Evolutionary conservation across 2,113 vertebrate species (phyloP), one percentile per base, ranked within the genome.

Genomic region (Crotophaga sulcirostris): DNA sequence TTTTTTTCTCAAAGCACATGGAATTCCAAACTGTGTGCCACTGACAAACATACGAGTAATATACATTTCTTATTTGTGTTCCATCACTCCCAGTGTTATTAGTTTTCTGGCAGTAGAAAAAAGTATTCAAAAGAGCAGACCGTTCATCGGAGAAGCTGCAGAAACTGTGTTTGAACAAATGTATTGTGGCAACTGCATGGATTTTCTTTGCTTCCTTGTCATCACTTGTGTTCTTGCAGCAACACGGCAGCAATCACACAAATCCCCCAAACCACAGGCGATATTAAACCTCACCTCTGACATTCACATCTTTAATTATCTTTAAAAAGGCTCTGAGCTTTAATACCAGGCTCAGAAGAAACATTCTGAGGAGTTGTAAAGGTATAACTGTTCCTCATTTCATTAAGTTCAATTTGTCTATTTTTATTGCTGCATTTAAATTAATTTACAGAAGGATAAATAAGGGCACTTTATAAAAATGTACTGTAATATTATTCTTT

Each of bases 381-480:
- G 21, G 26, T 67, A 3, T 34, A 74, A n/a, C 34, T 80, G 6
- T 52, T 81, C 74, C 34, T 77, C 59, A 38, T 75, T 47, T 79
- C 58, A 44, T 40, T 47, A 56, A 34, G 38, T 90, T 88, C 56
- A 28, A 52, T 70, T 93, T 3, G 3, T 55, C 26, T 89, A 7
- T 44, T 91, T 78, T 76, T n/a, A 52, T 68, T 84, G 76, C 72
- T 95, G 79, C 49, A 49, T 88, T 90, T 90, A 33, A 70, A 80
- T 78, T 96, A 55, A 92, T 93, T 90, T 93, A 84, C 90, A 81
- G 90, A 86, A 84, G 33, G 80, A 76, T 81, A 86, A 94, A 86
- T 75, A 88, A 93, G 76, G 69, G 92, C 90, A 92, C 88, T 96
- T 96, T 96, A 86, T 92, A 72, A 93, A 95, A 92, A 77, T 25